These are phyloP conservation scores for Petroica traversi DNA, from an alignment of 2,113 vertebrate species.

Conservation along the genomic window DNA sequence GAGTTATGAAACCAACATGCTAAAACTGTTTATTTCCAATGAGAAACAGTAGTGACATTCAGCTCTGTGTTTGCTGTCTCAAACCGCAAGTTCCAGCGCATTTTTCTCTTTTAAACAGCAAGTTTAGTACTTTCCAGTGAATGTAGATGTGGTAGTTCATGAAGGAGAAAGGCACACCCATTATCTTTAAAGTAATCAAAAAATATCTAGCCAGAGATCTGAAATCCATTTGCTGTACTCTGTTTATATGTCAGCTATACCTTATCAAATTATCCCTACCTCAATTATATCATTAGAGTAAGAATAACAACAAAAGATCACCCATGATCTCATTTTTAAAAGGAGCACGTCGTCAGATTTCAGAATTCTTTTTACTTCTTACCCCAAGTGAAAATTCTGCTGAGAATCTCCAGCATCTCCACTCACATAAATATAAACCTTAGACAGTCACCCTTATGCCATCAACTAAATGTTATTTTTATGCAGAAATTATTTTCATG, in stretches of 20 bases:
- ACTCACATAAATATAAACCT: neutral
- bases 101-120: neutral
- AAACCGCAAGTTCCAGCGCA: neutral
- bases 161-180: neutral
- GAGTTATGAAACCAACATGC: neutral
- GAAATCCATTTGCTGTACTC: conserved; percentile 15
- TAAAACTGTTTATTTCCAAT: neutral
- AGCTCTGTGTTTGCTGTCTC: neutral
- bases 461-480: neutral
- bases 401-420: neutral
- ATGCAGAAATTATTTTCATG: neutral
- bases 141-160: neutral
- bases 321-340: neutral
- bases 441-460: neutral
- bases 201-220: neutral
- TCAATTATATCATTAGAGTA: conserved; percentile 14
- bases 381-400: neutral
- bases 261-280: conserved; percentile 11
- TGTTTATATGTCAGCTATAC: neutral
- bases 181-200: conserved; percentile 25
- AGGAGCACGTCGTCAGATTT: neutral
- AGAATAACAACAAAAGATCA: conserved; percentile 14
- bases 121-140: neutral
- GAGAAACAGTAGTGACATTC: neutral
- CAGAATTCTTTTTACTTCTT: neutral